Conservation (phyloP, 2,888 invertebrate genomes). For the Stomorhina lunata region DNA sequence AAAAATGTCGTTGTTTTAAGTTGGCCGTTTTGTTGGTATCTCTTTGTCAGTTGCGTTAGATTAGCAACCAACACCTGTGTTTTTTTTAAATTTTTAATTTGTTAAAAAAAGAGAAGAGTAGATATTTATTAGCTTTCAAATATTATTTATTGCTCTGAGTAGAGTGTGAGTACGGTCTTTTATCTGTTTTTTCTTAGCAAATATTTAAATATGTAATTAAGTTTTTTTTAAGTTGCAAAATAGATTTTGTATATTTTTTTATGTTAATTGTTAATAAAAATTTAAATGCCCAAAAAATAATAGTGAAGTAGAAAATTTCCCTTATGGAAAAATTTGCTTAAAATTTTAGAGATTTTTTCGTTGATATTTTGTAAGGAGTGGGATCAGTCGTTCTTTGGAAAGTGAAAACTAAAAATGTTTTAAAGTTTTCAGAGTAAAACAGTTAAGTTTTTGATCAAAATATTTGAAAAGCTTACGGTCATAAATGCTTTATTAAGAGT, state of each 20-base stretch:
- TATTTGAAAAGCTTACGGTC: no score
- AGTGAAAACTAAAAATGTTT: no score
- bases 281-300: constrained; percentile 11
- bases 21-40: constrained; percentile 75
- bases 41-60: constrained; percentile 70
- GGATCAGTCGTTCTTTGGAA: not conserved
- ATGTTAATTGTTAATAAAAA: constrained; percentile 36
- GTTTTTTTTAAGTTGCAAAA: constrained; percentile 38
- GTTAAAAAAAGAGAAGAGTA: constrained; percentile 38
- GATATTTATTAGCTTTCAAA: constrained; percentile 49
- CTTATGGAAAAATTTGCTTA: constrained; percentile 41
- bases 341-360: not conserved
- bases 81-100: constrained; percentile 56
- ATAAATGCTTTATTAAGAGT: no score
- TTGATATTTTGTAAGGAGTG: no score
- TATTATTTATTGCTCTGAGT: constrained; percentile 36
- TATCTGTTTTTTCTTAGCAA: constrained; percentile 27
- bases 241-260: constrained; percentile 14
- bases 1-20: constrained; percentile 56
- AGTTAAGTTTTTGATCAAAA: no score
- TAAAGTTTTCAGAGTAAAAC: no score
- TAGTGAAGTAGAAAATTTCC: constrained; percentile 29
- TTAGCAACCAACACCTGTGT: constrained; percentile 72
- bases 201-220: constrained; percentile 54
- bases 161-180: not conserved